A percentile compares a stretch with the other conserved stretches of the same genome.
phyloP scores from a whole-genome alignment of 2,113 vertebrate genomes.

The Isichthys henryi region DNA sequence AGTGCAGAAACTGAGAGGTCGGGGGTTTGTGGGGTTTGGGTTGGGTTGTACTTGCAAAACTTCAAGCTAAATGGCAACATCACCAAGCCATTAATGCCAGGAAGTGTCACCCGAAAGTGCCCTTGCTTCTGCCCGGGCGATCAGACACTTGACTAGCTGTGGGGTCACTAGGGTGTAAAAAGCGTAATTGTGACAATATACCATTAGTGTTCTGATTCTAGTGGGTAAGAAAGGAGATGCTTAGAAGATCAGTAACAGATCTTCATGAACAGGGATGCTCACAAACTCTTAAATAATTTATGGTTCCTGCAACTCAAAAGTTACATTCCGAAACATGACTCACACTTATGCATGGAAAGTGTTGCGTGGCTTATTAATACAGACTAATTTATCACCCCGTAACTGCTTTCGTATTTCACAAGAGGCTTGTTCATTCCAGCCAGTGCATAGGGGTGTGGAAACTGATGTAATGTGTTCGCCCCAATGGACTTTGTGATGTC shows the following conservation, averaged over 20 bases:
- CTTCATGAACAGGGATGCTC: neutral
- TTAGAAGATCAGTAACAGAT: neutral
- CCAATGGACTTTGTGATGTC: neutral
- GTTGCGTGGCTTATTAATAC: neutral
- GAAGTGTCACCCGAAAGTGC: neutral
- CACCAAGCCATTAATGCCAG: neutral
- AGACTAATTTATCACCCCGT: conserved; percentile 9
- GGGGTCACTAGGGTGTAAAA: neutral
- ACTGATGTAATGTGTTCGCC: neutral
- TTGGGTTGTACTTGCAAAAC: neutral
- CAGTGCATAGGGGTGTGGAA: neutral
- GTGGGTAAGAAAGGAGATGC: neutral
- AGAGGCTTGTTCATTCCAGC: neutral
- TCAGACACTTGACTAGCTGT: neutral
- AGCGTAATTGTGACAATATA: neutral
- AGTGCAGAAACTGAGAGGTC: neutral
- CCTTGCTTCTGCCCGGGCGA: neutral
- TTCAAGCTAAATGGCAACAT: neutral
- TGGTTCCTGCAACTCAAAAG: neutral
- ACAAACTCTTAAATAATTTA: neutral
- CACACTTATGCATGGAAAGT: neutral
- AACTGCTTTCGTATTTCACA: conserved; percentile 5
- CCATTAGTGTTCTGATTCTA: neutral
- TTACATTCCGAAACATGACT: neutral
- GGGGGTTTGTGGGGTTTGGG: neutral